These are phyloP conservation scores for Tryphoninae sp. DNA, from an alignment of 2,888 invertebrate genomes.

Conservation along the genomic window DNA sequence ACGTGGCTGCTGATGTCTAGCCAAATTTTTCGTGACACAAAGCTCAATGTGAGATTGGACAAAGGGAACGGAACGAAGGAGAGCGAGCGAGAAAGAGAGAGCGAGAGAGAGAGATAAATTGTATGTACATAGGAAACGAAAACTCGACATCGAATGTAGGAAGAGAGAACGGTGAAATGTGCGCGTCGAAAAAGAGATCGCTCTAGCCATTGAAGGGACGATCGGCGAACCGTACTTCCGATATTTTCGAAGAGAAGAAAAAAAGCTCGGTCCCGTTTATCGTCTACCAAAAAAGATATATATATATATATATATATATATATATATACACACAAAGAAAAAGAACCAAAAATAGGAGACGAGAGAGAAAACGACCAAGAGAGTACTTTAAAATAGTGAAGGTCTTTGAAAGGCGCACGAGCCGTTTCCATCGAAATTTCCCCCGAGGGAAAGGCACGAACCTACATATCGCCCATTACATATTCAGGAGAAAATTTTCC, in stretches of 20 bases:
- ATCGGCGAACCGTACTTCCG: conserved; percentile 53
- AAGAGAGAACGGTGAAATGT: conserved; percentile 31
- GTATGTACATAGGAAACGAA: conserved; percentile 34
- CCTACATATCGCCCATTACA: conserved; percentile 27
- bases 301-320: conserved; percentile 2
- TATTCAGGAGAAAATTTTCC: conserved; percentile 44
- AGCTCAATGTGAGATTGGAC: conserved; percentile 28
- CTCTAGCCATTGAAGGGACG: conserved; percentile 39
- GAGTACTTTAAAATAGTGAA: conserved; percentile 12
- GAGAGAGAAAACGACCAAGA: background rate
- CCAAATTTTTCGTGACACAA: conserved; percentile 40
- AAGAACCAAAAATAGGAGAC: background rate
- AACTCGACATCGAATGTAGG: conserved; percentile 28
- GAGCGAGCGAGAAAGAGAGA: background rate
- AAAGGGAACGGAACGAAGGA: background rate
- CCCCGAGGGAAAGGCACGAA: conserved; percentile 27
- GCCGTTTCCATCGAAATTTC: conserved; percentile 38
- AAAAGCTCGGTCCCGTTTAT: conserved; percentile 25
- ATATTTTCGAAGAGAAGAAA: conserved; percentile 40
- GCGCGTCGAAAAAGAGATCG: conserved; percentile 37
- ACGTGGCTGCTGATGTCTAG: conserved; percentile 42
- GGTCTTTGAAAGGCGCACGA: conserved; percentile 19
- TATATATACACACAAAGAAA: background rate
- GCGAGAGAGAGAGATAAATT: background rate
- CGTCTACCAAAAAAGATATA: conserved; percentile 13